Percentiles rank a stretch among this genome's conserved stretches.
These are phyloP conservation scores for Sphenodon punctatus DNA, from an alignment of 2,797 vertebrate species.

Conservation along the genomic window DNA sequence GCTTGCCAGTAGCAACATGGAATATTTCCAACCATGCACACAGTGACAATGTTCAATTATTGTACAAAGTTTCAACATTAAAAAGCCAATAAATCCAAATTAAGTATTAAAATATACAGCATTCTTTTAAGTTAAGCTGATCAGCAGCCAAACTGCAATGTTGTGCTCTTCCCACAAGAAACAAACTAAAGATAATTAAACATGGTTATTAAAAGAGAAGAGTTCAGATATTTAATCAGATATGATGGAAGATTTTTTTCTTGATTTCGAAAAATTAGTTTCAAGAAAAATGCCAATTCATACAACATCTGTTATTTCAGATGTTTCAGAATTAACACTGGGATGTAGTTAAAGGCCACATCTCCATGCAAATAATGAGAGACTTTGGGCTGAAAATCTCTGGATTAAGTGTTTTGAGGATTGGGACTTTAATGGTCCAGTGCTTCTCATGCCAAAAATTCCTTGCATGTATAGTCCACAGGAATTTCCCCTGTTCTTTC, in stretches of 20 bases:
- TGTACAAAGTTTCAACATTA: background rate
- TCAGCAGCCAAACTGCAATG: background rate
- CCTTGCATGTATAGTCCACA: background rate
- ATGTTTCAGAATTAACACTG: background rate
- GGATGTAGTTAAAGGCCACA: background rate
- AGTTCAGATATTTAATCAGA: background rate
- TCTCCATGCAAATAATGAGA: background rate
- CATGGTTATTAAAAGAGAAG: background rate
- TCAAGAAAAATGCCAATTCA: background rate
- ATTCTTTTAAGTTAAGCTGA: rapidly evolving
- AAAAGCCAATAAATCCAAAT: background rate
- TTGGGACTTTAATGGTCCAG: rapidly evolving
- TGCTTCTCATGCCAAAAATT: background rate
- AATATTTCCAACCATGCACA: background rate
- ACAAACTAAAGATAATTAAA: background rate
- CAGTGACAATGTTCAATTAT: background rate
- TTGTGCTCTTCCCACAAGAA: background rate
- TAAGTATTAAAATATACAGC: background rate
- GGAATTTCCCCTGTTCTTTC: background rate
- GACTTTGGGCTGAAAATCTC: too few species aligned
- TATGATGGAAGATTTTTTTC: background rate
- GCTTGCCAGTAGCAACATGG: background rate
- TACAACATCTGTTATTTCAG: background rate
- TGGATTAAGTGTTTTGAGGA: too few species aligned
- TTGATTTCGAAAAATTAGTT: background rate